Percentiles rank a stretch among this genome's conserved stretches.
Evolutionary conservation across 1,140 invertebrate genomes (phyloP).

Genomic region (Physella acuta): DNA sequence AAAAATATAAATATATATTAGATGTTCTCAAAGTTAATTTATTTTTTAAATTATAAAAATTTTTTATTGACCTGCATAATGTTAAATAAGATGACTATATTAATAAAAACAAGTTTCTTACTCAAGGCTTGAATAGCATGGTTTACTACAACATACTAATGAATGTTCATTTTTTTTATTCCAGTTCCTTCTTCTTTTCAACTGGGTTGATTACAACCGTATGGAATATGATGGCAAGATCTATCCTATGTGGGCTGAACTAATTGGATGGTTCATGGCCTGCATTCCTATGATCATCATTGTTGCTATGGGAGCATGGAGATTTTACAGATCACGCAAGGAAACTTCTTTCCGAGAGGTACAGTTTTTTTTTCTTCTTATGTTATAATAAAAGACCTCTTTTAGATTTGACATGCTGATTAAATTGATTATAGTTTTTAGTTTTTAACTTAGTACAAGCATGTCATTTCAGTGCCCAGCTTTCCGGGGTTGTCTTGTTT

Average conservation of each 20-base stretch:
- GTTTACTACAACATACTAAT: no score
- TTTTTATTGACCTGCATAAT: no score
- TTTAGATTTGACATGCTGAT: no score
- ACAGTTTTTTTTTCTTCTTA: slow-evolving; percentile 15
- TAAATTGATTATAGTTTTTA: background rate
- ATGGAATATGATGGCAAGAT: slow-evolving; percentile 64
- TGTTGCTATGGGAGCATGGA: slow-evolving; percentile 57
- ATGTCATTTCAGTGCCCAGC: background rate
- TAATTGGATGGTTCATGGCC: slow-evolving; percentile 73
- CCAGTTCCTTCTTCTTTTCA: slow-evolving; percentile 79
- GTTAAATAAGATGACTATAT: no score
- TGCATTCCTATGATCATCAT: slow-evolving; percentile 70
- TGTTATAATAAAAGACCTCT: no score
- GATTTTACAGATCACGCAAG: slow-evolving; percentile 31
- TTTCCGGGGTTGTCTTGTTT: background rate
- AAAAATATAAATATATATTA: no score
- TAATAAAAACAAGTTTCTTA: no score
- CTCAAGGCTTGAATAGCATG: no score
- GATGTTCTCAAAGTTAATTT: no score
- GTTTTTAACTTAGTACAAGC: background rate
- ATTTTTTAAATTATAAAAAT: no score
- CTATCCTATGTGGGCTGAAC: slow-evolving; percentile 79
- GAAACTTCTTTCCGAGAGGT: slow-evolving; percentile 38
- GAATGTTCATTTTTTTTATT: background rate
- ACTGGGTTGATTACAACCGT: slow-evolving; percentile 75